These are phyloP conservation scores for Pogonocichla stellata DNA, from an alignment of 2,113 vertebrate genomes.

Conservation along the genomic window DNA sequence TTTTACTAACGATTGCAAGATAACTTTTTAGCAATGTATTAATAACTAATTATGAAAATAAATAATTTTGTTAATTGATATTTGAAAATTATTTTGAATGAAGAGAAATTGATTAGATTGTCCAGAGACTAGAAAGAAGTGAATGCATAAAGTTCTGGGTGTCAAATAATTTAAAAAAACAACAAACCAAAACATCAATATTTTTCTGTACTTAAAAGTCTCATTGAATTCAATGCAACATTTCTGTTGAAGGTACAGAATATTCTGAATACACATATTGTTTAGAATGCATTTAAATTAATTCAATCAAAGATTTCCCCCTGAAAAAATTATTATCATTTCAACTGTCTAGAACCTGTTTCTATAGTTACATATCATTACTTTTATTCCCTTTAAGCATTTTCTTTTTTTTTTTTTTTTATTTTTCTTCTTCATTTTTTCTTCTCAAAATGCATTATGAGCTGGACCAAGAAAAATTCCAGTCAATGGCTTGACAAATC, in stretches of 20 bases:
- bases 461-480: neutral
- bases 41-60: neutral
- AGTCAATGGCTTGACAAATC: neutral
- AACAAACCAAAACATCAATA: neutral
- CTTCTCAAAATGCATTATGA: neutral
- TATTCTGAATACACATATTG: neutral
- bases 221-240: neutral
- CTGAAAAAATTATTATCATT: neutral
- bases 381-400: accelerated
- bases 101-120: neutral
- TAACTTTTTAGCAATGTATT: neutral
- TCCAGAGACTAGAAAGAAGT: neutral
- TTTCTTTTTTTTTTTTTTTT: no score
- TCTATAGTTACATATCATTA: neutral
- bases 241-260: neutral
- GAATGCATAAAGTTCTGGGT: neutral
- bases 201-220: neutral
- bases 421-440: neutral
- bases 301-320: neutral
- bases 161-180: neutral
- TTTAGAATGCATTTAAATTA: neutral
- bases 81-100: neutral
- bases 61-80: neutral
- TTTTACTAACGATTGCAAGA: constrained; percentile 11
- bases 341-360: neutral